phyloP scores from a whole-genome alignment of 2,797 vertebrate species.

The Gallinago nigripennis region DNA sequence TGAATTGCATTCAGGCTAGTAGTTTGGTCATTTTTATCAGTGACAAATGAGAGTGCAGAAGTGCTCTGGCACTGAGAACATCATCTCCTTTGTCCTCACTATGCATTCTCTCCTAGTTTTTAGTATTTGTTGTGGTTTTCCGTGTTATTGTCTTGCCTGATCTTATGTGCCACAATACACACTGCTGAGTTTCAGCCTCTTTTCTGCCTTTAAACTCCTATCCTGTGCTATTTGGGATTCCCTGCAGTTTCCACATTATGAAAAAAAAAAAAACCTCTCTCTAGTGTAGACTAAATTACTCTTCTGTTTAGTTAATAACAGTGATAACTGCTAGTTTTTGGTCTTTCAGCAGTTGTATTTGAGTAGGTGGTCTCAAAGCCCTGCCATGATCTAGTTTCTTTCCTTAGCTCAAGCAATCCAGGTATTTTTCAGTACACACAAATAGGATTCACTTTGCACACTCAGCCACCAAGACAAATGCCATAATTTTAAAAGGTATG shows the following conservation, averaged over 20 bases:
- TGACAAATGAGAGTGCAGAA: fast-evolving
- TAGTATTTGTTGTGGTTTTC: not conserved
- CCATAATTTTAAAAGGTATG: not conserved
- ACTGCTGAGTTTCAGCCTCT: not conserved
- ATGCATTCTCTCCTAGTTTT: not conserved
- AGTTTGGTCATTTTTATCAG: not conserved
- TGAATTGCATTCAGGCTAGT: not conserved
- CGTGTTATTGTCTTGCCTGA: not conserved
- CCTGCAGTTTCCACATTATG: not conserved
- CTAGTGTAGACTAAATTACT: not conserved
- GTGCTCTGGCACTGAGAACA: not conserved
- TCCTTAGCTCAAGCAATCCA: not conserved
- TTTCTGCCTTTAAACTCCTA: not conserved
- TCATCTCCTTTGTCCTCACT: not conserved
- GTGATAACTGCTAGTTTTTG: not conserved
- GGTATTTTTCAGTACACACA: not conserved
- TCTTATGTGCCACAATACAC: not conserved
- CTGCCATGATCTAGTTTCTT: not conserved
- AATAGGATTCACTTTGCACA: not conserved
- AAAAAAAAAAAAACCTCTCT: not conserved
- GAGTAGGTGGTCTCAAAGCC: not conserved
- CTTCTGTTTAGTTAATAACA: not conserved
- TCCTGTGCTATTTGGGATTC: not conserved
- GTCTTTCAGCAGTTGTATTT: not conserved
- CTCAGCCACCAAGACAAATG: not conserved